Evolutionary conservation across 2,888 invertebrate species (phyloP), one percentile per base, ranked within the genome.

Genomic region (Meandrusa payeni): DNA sequence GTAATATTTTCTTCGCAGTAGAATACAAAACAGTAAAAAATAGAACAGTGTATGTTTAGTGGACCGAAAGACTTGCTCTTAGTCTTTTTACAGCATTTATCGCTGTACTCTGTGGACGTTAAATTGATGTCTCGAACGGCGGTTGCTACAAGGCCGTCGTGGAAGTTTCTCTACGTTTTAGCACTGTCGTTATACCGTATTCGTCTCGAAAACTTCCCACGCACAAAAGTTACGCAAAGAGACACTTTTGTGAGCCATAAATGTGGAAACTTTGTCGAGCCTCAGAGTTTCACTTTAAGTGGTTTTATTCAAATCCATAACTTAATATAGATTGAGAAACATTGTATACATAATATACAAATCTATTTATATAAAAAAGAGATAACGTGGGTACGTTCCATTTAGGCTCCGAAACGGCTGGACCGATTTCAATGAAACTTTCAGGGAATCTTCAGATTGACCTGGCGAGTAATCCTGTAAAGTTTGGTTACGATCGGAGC

Each of bases 1-100:
- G n/a, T n/a, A n/a, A n/a, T n/a, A n/a, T n/a, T n/a, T n/a, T n/a
- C n/a, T n/a, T n/a, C n/a, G n/a, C n/a, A n/a, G n/a, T n/a, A n/a
- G n/a, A n/a, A n/a, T n/a, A 20, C 5, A n/a, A 6, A 4, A 2
- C n/a, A n/a, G 20, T 5, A 20, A 20, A 15, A 6, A 5, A 7
- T 29, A 29, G 7, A 46, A 42, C 46, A 37, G 47, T 48, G 37
- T 48, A 51, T 46, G 56, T 53, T 57, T 60, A 62, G 64, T 66
- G 61, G 62, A 55, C 57, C 59, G 64, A 63, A 66, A 70, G 68
- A 69, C 64, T 69, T 65, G 59, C 55, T 64, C 60, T 65, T 55
- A 55, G 61, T 64, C 55, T 64, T 56, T 15, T 2, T 49, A 39
- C 49, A 45, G 53, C 61, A 58, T 63, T 64, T 69, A 65, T 57